Evolutionary conservation across 2,888 invertebrate species (phyloP), one percentile per base, ranked within the genome.

Genomic region (Spilosoma lubricipeda): DNA sequence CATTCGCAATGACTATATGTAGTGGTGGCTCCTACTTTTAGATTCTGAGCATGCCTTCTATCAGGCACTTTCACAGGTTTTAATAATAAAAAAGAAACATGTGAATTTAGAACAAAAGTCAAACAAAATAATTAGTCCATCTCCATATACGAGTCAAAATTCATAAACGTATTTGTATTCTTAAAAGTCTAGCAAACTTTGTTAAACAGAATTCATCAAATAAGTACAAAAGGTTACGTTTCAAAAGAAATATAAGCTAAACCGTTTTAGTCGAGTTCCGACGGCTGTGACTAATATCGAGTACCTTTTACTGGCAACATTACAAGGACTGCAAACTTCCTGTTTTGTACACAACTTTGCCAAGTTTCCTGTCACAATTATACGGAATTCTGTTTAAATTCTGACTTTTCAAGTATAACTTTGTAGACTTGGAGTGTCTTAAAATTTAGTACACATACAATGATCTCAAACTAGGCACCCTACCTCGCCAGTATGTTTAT

Each of bases 311-410:
- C 45, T 64, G 20, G 48, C 23, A 66, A 72, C 52, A 66, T 33
- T 71, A 66, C 65, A 67, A 72, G 66, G 36, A 52, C 36, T 9
- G 65, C 4, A 71, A 71, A 71, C 71, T 65, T 71, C 71, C 52
- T 72, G 71, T 66, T 71, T 20, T 48, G 23, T 48, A 65, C 36
- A 52, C 27, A 66, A 72, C 66, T 72, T 72, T 0, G 39, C 66
- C 33, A 72, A 39, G 71, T 56, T 52, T 52, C 39, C 27, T 72
- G 39, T 52, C 56, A 67, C 39, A 33, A 39, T 27, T 39, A 18
- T 27, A 39, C 39, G 23, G 39, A 36, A 36, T 27, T 48, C 1
- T 7, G 52, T 33, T 72, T 27, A 39, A 56, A 67, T 72, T 56
- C 15, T 39, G 7, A 23, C 48, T 36, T 39, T 66, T 39, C 8